Base-by-base conservation (phyloP, 2,888 invertebrate species). In the Athalia rosae region DNA sequence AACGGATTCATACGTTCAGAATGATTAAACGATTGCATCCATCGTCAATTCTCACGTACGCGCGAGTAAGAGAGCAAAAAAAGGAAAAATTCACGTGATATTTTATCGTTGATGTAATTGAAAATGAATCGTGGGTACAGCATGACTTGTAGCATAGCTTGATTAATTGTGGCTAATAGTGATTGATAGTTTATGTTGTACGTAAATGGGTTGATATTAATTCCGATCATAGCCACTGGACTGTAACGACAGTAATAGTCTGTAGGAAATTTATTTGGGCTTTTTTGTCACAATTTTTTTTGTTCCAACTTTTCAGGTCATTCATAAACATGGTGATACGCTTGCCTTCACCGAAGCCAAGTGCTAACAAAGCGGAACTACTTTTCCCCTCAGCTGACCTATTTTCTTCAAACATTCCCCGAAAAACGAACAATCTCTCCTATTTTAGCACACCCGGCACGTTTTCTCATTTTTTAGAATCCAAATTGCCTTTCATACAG, bases 91-190 rank as follows among this genome's bases (percentile, higher is more conserved):
- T 71, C 58, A 8, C 8, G 43, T 43, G 45, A 71, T 71, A 71
- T 71, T 71, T 71, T 71, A 71, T 58, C 58, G 71, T 71, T 71
- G 8, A 43, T 58, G 58, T 71, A 71, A 71, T 71, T 71, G 71
- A 58, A 56, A 71, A 13, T 71, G 71, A 71, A 71, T 58, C 43
- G 56, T 28, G 71, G 71, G 71, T 58, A 28, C 28, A 71, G 71
- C 71, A 58, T 71, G 58, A 71, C 71, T 56, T 45, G 71, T 71
- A 69, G 53, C 41, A 5, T 53, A 13, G 45, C n/a, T n/a, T 71
- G 71, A 71, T 56, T 71, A 58, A 67, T 67, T 15, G 15, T 41
- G 67, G 67, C 67, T 67, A 67, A 58, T 71, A 71, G 71, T 71
- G 71, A 71, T 45, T 58, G 50, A 71, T 71, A 58, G 45, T 71